Evolutionary conservation across 2,113 vertebrate genomes (phyloP).

Genomic region (Tragelaphus scriptus): DNA sequence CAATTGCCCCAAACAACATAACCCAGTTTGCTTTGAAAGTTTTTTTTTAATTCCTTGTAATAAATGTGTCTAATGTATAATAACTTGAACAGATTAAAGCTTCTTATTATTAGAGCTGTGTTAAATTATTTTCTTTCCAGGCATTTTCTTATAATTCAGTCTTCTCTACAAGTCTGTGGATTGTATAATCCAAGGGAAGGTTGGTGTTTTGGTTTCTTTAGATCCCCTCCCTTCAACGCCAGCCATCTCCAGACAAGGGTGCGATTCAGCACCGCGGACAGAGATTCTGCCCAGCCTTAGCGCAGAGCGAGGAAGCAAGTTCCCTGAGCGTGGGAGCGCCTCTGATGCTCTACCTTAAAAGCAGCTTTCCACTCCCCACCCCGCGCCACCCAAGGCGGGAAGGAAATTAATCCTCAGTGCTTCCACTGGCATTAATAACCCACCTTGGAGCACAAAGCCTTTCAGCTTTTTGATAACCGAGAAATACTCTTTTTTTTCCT

Average conservation of each 20-base stretch:
- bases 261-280: slow-evolving; percentile 48
- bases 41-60: neutral
- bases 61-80: neutral
- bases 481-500: neutral
- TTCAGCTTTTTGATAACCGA: neutral
- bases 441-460: neutral
- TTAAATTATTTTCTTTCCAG: neutral
- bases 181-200: neutral
- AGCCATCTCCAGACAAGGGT: neutral
- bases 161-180: neutral
- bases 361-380: neutral
- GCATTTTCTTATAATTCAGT: neutral
- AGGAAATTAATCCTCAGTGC: slow-evolving; percentile 49
- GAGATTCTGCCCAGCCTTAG: fast-evolving
- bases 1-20: neutral
- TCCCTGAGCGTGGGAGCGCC: neutral
- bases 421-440: slow-evolving; percentile 23
- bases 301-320: neutral
- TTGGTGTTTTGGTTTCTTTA: neutral
- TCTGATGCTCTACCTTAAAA: neutral
- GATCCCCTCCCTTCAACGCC: neutral
- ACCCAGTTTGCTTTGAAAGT: neutral
- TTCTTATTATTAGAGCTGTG: neutral
- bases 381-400: neutral
- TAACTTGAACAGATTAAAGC: neutral